Evolutionary conservation across 2,797 vertebrate genomes (phyloP), one percentile per base, ranked within the genome.

Genomic region (Helicolenus hilgendorfi): DNA sequence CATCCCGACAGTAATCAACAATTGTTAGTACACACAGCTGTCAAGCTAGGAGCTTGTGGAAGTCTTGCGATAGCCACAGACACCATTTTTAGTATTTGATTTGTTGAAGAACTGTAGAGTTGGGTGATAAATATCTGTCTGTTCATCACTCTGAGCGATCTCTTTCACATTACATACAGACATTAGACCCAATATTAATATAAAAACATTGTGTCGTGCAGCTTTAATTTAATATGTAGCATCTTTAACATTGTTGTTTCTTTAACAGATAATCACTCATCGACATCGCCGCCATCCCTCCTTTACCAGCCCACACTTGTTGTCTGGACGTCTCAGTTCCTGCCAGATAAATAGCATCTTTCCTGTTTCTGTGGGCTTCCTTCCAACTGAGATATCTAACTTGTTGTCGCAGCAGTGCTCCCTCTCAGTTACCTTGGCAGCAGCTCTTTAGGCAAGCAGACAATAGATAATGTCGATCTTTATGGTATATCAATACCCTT

Each of bases 291-390:
- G 27, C 26, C 58, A 26, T 59, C 38, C 4, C 11, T 68, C 5
- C n/a, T 35, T 36, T 5, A 75, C 69, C 22, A 73, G 63, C 33
- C 59, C 38, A 24, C 41, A 72, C 76, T 67, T 38, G 68, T 27
- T 38, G 11, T 59, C 36, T 72, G 35, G 27, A 14, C 1, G 2
- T 38, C 31, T 56, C 31, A 11, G 41, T 13, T 22, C 33, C 56
- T 80, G 73, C 88, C 65, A 81, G 62, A 81, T 63, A 67, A 76
- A 90, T 27, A 56, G 59, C 72, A 79, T 5, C 53, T 24, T 27
- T 41, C 26, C 59, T 63, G 14, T 81, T 79, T 81, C 65, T 69
- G 20, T 35, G 11, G 15, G 64, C 80, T 82, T 63, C 15, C n/a
- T 68, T 86, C 70, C 65, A 84, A 4, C 4, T 27, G 41, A 45